These are phyloP conservation scores for Acanthosoma haemorrhoidale DNA, from an alignment of 2,888 invertebrate species.

Conservation along the genomic window DNA sequence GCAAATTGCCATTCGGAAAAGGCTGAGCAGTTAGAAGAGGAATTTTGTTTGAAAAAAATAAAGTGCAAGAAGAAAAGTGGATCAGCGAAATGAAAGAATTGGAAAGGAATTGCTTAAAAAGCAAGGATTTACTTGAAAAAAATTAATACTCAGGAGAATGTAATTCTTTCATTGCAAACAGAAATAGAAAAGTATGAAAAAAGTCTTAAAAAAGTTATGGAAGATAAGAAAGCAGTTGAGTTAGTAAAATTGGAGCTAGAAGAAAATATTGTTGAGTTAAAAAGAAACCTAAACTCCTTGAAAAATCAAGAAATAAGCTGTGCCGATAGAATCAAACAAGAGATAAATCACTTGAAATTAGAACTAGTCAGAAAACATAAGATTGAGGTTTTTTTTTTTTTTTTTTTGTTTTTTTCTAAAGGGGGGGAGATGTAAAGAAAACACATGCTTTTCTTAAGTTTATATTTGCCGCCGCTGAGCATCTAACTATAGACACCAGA, in stretches of 20 bases:
- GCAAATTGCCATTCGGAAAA: neutral
- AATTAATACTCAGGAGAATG: neutral
- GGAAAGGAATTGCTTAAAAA: neutral
- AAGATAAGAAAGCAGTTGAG: neutral
- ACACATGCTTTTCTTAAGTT: too few relatives aligned
- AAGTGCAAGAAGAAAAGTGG: neutral
- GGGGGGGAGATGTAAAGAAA: too few relatives aligned
- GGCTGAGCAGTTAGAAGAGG: conserved; percentile 16
- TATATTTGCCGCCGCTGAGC: too few relatives aligned
- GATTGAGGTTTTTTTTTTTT: too few relatives aligned
- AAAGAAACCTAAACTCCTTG: neutral
- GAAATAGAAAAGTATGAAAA: neutral
- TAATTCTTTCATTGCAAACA: neutral
- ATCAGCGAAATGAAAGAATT: neutral
- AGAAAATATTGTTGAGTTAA: neutral
- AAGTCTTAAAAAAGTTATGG: neutral
- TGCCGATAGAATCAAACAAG: too few relatives aligned
- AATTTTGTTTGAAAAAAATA: neutral
- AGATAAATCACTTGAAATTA: too few relatives aligned
- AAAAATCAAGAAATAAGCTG: conserved; percentile 9
- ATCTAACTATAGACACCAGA: too few relatives aligned
- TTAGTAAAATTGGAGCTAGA: neutral
- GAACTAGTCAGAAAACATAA: too few relatives aligned
- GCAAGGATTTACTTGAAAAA: neutral
- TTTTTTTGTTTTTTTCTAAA: too few relatives aligned